A percentile compares a stretch with the other conserved stretches of the same genome.
Evolutionary conservation across 2,888 invertebrate species (phyloP).

Genomic region (Blastobasis adustella): DNA sequence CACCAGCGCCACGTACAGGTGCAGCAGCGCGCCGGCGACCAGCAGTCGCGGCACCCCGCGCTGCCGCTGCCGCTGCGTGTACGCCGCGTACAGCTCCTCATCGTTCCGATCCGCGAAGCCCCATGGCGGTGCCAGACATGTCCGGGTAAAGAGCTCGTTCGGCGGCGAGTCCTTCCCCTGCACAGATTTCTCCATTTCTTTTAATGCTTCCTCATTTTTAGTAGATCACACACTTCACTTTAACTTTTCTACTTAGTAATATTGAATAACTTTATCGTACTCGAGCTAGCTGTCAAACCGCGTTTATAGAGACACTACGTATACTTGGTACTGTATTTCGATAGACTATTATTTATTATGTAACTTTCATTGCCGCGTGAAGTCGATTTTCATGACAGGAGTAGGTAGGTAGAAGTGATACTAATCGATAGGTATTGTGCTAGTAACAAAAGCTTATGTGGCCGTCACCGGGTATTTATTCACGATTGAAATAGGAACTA

Average conservation of each 20-base stretch:
- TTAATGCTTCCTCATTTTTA: constrained; percentile 19
- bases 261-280: no score
- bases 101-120: constrained; percentile 51
- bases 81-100: constrained; percentile 53
- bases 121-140: constrained; percentile 54
- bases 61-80: constrained; percentile 55
- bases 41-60: constrained; percentile 54
- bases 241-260: constrained; percentile 3
- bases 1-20: constrained; percentile 47
- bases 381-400: no score
- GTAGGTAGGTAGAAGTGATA: no score
- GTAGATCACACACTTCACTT: constrained; percentile 4
- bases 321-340: no score
- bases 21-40: constrained; percentile 47
- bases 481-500: no score
- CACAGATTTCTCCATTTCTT: constrained; percentile 47
- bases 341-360: no score
- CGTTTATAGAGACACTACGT: no score
- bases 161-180: constrained; percentile 26
- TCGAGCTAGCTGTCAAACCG: not conserved
- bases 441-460: no score
- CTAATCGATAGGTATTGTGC: no score
- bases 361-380: no score
- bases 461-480: no score
- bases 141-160: constrained; percentile 35